Base-by-base conservation (phyloP, 2,113 vertebrate species). In the Rana temporaria region DNA sequence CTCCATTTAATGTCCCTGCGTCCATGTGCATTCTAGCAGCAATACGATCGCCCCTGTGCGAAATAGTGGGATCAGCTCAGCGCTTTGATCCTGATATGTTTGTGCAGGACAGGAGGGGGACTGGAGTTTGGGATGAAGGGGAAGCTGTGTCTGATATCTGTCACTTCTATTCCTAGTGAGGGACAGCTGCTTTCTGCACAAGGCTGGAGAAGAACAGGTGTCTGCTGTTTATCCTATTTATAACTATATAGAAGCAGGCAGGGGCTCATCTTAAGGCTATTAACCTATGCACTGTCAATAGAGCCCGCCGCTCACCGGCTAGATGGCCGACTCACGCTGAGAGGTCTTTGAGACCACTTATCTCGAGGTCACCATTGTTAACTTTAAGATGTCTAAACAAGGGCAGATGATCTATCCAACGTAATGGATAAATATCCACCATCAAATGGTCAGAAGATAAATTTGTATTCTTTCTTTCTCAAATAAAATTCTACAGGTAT, bases 101-200 rank as follows among this genome's bases (percentile, higher is more conserved):
- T 56, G 79, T 73, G 57, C 57, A 53, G 42, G 56, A 19, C 19
- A 57, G 53, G 64, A 30, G 9, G 22, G 57, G n/a, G 18, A 22
- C 32, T 56, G 19, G 67, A 57, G 22, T 65, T 18, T 30, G 48
- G 48, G 30, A 18, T 52, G 56, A 11, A 30, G 56, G 38, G 42
- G 20, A 16, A 32, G n/a, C 26, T 63, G 56, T 59, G 18, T 64
- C 70, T 81, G 32, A 57, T 67, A 48, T 56, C 69, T 73, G 69
- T 73, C 79, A 74, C 42, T 63, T 73, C 80, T 82, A 82, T 75
- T 82, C 62, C 62, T 82, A 75, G 80, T 66, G 80, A 15, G 6
- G 60, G 15, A 82, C 80, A 82, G 70, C 80, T 82, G 80, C 52
- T 19, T 53, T 63, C 38, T 73, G 30, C 59, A 48, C 78, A 80